Base-by-base conservation (phyloP, 2,797 vertebrate genomes). In the Acanthurus leucopareius region DNA sequence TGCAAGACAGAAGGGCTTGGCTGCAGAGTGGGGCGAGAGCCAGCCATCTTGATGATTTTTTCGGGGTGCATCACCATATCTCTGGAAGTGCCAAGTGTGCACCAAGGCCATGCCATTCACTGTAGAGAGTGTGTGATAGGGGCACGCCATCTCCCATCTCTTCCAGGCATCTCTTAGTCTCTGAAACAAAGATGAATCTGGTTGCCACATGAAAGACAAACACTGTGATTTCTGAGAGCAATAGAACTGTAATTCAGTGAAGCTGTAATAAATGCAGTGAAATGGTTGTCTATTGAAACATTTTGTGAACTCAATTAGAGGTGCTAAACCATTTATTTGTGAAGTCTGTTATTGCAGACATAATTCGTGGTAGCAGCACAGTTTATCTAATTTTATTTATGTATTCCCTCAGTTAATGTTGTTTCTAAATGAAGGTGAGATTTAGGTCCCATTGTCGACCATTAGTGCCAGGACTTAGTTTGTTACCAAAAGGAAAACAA, bases 1-100 rank as follows among this genome's bases (percentile, higher is more conserved):
- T 78, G 81, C 81, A 79, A 92, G 94, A 96, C 95, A 96, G 95
- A 96, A 94, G 94, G 95, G 93, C 94, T 92, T 89, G 88, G 90
- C 94, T 91, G 87, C 91, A 89, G 90, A 93, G 88, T 83, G 93
- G 91, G 91, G 93, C 80, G 79, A 84, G 89, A 93, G 93, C 95
- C 95, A 95, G 93, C 87, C 94, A 93, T 94, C 92, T 93, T 91
- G 91, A 91, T 94, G 92, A 92, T 91, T 93, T 91, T 91, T 93
- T 93, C 84, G 77, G 91, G 91, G 92, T 90, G 88, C 90, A 93
- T 94, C 89, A 86, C 89, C 89, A 90, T 94, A 93, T 94, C 91
- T 93, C 88, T 90, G 86, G 86, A 79, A 91, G 94, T 85, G 88
- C 92, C 93, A 93, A 91, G 90, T 77, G 89, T 89, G 86, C 91